A percentile compares a stretch with the other conserved stretches of the same genome.
Evolutionary conservation across 2,797 vertebrate species (phyloP).

Genomic region (Artibeus jamaicensis): DNA sequence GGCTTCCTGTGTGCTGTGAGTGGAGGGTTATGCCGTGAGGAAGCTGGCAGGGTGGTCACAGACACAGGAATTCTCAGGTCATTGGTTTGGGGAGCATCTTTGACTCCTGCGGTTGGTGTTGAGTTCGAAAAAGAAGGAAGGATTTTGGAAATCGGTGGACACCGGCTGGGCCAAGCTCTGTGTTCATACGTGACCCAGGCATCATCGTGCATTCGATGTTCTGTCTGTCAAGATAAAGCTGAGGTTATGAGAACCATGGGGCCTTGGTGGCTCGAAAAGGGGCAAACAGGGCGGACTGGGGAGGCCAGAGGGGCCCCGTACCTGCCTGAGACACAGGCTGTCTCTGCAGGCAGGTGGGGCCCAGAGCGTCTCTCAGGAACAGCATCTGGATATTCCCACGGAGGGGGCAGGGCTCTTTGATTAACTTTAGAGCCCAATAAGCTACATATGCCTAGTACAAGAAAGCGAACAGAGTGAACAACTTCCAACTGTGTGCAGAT

Average conservation of each 20-base stretch:
- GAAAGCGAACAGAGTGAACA: background rate
- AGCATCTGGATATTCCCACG: background rate
- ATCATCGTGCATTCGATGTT: rapidly evolving
- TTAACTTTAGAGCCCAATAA: background rate
- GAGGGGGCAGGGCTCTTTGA: background rate
- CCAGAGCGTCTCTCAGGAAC: background rate
- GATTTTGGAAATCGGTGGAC: too few species aligned
- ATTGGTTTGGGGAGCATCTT: rapidly evolving
- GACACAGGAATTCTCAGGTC: too few species aligned
- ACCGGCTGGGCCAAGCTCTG: background rate
- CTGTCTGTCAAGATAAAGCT: background rate
- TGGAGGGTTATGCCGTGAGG: rapidly evolving
- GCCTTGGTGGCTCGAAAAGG: rapidly evolving
- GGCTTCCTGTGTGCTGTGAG: background rate
- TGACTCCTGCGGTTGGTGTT: background rate
- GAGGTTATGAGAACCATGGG: background rate
- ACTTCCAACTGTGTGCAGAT: background rate
- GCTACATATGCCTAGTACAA: background rate
- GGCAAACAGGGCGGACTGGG: rapidly evolving
- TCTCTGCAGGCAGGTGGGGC: rapidly evolving
- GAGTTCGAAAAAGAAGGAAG: background rate
- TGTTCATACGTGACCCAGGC: background rate
- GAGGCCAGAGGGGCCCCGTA: background rate
- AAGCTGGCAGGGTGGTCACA: too few species aligned
- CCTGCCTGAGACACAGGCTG: background rate